Conservation (phyloP, 2,797 vertebrate genomes). For the Oreochromis grahami region DNA sequence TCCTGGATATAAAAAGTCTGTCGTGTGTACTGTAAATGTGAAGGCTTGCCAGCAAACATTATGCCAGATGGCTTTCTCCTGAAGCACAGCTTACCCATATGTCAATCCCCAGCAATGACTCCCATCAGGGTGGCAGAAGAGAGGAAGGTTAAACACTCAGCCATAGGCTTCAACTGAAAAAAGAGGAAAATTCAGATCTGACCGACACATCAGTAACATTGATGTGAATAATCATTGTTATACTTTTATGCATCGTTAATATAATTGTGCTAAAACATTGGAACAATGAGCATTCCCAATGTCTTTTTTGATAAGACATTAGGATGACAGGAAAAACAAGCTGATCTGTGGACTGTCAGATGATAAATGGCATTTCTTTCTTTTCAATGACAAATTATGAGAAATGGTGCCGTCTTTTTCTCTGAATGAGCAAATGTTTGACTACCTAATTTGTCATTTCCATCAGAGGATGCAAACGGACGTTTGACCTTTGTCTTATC, state of each 20-base stretch:
- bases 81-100: conserved; percentile 59
- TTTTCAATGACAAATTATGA: conserved; percentile 2
- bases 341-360: not conserved
- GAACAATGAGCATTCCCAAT: not conserved
- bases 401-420: not conserved
- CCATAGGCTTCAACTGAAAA: not conserved
- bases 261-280: not conserved
- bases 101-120: conserved; percentile 50
- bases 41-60: conserved; percentile 41
- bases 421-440: conserved; percentile 27
- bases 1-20: conserved; percentile 35
- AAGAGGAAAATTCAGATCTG: not conserved
- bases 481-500: not conserved
- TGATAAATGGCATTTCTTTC: not conserved
- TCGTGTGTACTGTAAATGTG: conserved; percentile 34
- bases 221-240: not conserved
- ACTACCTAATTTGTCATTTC: conserved; percentile 26
- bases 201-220: not conserved
- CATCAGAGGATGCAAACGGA: not conserved
- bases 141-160: conserved; percentile 12
- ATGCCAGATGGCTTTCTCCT: conserved; percentile 62
- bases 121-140: conserved; percentile 41
- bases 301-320: not conserved
- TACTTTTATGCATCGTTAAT: not conserved
- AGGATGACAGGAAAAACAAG: not conserved